Evolutionary conservation across 2,113 vertebrate species (phyloP), one percentile per base, ranked within the genome.

Genomic region (Myrmecobius fasciatus): DNA sequence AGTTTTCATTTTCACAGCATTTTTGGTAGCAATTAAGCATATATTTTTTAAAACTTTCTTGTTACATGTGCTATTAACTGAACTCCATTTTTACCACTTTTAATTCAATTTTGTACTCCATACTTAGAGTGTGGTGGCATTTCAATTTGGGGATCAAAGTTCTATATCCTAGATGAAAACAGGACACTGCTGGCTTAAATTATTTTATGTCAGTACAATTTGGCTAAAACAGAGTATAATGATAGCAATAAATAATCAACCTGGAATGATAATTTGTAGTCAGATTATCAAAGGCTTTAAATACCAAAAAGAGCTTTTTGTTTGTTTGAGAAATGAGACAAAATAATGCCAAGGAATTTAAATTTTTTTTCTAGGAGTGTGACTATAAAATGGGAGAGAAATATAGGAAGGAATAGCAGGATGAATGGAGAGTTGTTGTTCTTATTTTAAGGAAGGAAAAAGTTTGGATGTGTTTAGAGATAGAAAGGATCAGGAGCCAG

Each of bases 11-110:
- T 91, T 94, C 92, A 0, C 94, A 96, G 96, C 96, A 93, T 98
- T 97, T 56, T 89, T 97, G 89, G 96, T 25, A 89, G 95, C 97
- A 97, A 96, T 96, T 97, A 97, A 97, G 93, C 92, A 89, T 95
- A 96, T 94, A 60, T 96, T 97, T 97, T 95, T 90, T 67, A 94
- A 93, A 47, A 83, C 67, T 54, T 96, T 56, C 47, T 94, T 96
- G 24, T 90, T 90, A 91, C 51, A 4, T 49, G 89, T 94, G 94
- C 92, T 17, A 11, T 25, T 93, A 6, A 4, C 7, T 20, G 46
- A 91, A 67, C 93, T 89, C 48, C 28, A 28, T 17, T 91, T 60
- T 83, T 31, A 52, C 96, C 97, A 94, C 96, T 96, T 92, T 93
- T 56, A 14, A 36, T 89, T 95, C 93, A 92, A 94, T 94, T 96